A percentile compares a stretch with the other conserved stretches of the same genome.
Conservation (phyloP, 2,797 vertebrate species). For the Acanthurus lineatus region DNA sequence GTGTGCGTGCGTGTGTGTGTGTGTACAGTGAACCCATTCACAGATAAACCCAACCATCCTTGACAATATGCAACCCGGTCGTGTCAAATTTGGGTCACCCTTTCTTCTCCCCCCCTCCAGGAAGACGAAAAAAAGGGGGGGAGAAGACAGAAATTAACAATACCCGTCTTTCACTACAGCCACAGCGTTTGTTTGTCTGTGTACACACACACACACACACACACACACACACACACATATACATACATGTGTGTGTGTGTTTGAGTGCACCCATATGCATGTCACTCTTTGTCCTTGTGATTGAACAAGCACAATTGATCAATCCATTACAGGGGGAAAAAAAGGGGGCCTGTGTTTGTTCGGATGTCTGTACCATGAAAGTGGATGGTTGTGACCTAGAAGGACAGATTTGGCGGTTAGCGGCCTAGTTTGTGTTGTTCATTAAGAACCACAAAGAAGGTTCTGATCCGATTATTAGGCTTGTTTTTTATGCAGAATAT, state of each 20-base stretch:
- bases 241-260: constrained; percentile 35
- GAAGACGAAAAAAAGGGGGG: constrained; percentile 50
- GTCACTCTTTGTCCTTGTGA: constrained; percentile 59
- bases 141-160: constrained; percentile 65
- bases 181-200: constrained; percentile 57
- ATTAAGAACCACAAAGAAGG: constrained; percentile 22
- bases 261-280: constrained; percentile 32
- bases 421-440: constrained; percentile 41
- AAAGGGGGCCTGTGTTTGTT: constrained; percentile 21
- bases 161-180: constrained; percentile 59
- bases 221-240: too few relatives aligned
- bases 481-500: neutral
- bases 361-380: neutral
- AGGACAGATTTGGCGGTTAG: constrained; percentile 47
- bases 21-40: constrained; percentile 57
- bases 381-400: constrained; percentile 50
- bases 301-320: constrained; percentile 62
- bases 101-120: constrained; percentile 64
- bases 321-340: constrained; percentile 48
- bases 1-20: constrained; percentile 24
- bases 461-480: constrained; percentile 14
- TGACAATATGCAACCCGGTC: constrained; percentile 54
- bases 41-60: constrained; percentile 48
- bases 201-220: constrained; percentile 25
- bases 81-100: constrained; percentile 79